Base-by-base conservation (phyloP, 2,797 vertebrate genomes). In the Pseudochaenichthys georgianus region DNA sequence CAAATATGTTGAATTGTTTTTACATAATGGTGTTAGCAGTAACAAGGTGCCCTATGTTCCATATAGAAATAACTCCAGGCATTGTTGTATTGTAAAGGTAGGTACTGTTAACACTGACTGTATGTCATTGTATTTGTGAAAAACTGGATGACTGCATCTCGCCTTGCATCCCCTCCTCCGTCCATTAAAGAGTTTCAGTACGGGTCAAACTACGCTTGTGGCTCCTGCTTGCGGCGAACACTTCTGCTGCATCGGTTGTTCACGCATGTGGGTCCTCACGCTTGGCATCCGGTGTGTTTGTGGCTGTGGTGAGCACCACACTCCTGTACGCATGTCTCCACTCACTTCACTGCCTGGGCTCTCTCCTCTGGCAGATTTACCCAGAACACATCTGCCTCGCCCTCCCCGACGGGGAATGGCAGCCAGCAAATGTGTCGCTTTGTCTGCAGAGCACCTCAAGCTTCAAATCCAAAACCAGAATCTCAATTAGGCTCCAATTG, bases 311-410 rank as follows among this genome's bases (percentile, higher is more conserved):
- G 58, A 83, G 72, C 80, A 78, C 83, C 77, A 66, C 85, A 75
- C 77, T 55, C 63, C 78, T 78, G 67, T 54, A 70, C 43, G 19
- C 68, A 75, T 83, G 86, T 87, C 76, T 79, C 77, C 60, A 46
- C 62, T 71, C 57, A 74, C 87, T 75, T 73, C 68, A 63, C 73
- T 88, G 86, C 75, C 78, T 63, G 57, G 21, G 48, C 63, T 84
- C 73, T 83, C 84, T 83, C 61, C 7, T 78, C 67, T 88, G 84
- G 81, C 83, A 83, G 73, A 79, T 87, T 84, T 78, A 71, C 69
- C 75, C 82, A 42, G 52, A 74, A 72, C 87, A 87, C 87, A 89
- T 87, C 89, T 92, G 89, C 80, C 76, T 67, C 3, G 4, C 69
- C 61, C 70, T 57, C 15, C 3, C 13, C 43, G 16, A 47, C 65